A percentile compares a stretch with the other conserved stretches of the same genome.
phyloP scores from a whole-genome alignment of 2,888 invertebrate genomes.

The Alviniconcha strummeri region DNA sequence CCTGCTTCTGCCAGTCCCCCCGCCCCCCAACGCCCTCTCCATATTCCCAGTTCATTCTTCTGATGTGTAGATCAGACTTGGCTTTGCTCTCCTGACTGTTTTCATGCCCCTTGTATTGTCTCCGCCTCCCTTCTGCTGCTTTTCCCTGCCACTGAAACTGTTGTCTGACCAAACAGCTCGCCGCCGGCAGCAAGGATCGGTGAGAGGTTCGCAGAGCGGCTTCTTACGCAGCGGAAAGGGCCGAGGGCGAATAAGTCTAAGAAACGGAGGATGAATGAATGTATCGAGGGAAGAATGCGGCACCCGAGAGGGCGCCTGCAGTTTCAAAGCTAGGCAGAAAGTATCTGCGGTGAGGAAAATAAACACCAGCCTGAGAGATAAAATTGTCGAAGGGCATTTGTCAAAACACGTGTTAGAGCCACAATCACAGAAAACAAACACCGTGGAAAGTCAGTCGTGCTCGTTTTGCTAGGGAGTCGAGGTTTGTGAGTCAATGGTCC shows the following conservation, averaged over 20 bases:
- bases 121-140: neutral
- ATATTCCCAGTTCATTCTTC: neutral
- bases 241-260: neutral
- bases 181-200: too few relatives aligned
- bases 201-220: too few relatives aligned
- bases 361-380: constrained; percentile 30
- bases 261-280: neutral
- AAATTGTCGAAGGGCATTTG: constrained; percentile 36
- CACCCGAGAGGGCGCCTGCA: constrained; percentile 3
- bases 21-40: too few relatives aligned
- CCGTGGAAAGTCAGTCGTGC: neutral
- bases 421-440: constrained; percentile 28
- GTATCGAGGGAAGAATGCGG: constrained; percentile 2
- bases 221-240: too few relatives aligned
- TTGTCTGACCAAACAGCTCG: constrained; percentile 20
- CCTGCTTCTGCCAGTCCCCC: neutral
- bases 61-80: neutral
- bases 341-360: constrained; percentile 16
- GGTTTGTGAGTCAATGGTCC: too few relatives aligned
- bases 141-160: neutral
- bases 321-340: constrained; percentile 17
- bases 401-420: constrained; percentile 36
- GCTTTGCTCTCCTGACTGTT: neutral
- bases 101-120: neutral
- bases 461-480: too few relatives aligned